A percentile compares a stretch with the other conserved stretches of the same genome.
phyloP scores from a whole-genome alignment of 1,140 invertebrate genomes.

The Grapholita molesta region DNA sequence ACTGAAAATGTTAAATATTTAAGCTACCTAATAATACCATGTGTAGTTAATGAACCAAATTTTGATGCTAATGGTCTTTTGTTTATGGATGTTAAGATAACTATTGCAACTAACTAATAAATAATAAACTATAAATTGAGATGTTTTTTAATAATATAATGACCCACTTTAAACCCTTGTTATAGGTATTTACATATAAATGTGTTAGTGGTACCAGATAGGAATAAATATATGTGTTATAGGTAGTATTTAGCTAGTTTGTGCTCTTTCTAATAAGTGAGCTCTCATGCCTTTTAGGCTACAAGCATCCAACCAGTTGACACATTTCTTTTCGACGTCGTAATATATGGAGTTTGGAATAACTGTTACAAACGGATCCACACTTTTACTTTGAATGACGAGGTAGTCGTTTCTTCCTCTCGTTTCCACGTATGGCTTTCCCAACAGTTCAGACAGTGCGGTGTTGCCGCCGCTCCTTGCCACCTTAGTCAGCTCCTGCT shows the following conservation, averaged over 20 bases:
- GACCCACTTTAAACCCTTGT: too few relatives aligned
- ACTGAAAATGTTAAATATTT: background rate
- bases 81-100: slow-evolving; percentile 48
- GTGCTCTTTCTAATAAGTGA: background rate
- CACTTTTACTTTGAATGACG: background rate
- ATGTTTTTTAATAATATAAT: slow-evolving; percentile 19
- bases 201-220: too few relatives aligned
- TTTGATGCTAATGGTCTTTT: slow-evolving; percentile 33
- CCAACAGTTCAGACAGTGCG: background rate
- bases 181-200: too few relatives aligned
- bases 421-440: background rate
- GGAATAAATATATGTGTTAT: too few relatives aligned
- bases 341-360: slow-evolving; percentile 63
- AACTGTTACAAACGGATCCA: slow-evolving; percentile 11
- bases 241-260: too few relatives aligned
- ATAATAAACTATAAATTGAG: slow-evolving; percentile 36
- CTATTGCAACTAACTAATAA: slow-evolving; percentile 53
- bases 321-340: slow-evolving; percentile 56
- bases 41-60: slow-evolving; percentile 34
- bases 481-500: background rate
- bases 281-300: slow-evolving; percentile 29
- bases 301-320: slow-evolving; percentile 33
- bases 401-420: background rate
- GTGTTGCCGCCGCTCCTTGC: too few relatives aligned
- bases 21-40: background rate